A percentile compares a stretch with the other conserved stretches of the same genome.
Evolutionary conservation across 1,140 invertebrate species (phyloP).

Genomic region (Diachasmimorpha longicaudata): DNA sequence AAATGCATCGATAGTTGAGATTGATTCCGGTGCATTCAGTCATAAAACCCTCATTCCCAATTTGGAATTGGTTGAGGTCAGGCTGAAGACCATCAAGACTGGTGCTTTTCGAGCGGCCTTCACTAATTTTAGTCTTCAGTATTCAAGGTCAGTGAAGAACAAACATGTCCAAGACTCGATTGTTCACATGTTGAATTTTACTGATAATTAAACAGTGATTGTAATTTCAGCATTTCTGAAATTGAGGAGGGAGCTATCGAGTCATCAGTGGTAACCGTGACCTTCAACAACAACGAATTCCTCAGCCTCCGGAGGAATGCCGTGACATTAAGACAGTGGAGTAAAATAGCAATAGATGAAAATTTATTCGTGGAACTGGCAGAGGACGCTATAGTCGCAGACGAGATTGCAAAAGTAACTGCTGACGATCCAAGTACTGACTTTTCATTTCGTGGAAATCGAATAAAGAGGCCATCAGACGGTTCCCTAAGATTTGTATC

Average conservation of each 20-base stretch:
- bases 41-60: conserved; percentile 68
- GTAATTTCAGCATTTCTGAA: conserved; percentile 65
- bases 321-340: conserved; percentile 70
- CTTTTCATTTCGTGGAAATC: conserved; percentile 70
- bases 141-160: conserved; percentile 65
- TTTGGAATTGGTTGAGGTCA: conserved; percentile 68
- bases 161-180: not conserved
- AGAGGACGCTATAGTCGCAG: conserved; percentile 62
- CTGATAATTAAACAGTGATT: not conserved
- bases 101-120: conserved; percentile 71
- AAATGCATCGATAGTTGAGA: conserved; percentile 67
- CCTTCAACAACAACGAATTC: conserved; percentile 69
- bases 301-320: conserved; percentile 62
- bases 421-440: conserved; percentile 51
- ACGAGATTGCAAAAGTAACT: conserved; percentile 49
- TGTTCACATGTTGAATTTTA: too few relatives aligned
- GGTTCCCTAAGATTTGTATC: conserved; percentile 66
- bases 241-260: conserved; percentile 69
- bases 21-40: conserved; percentile 71
- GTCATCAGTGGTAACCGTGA: conserved; percentile 67
- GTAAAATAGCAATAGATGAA: conserved; percentile 67
- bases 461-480: conserved; percentile 62
- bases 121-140: conserved; percentile 69
- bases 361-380: conserved; percentile 69
- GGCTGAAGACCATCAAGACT: conserved; percentile 63